These are phyloP conservation scores for Erinaceus europaeus DNA, from an alignment of 2,113 vertebrate genomes.

Conservation along the genomic window DNA sequence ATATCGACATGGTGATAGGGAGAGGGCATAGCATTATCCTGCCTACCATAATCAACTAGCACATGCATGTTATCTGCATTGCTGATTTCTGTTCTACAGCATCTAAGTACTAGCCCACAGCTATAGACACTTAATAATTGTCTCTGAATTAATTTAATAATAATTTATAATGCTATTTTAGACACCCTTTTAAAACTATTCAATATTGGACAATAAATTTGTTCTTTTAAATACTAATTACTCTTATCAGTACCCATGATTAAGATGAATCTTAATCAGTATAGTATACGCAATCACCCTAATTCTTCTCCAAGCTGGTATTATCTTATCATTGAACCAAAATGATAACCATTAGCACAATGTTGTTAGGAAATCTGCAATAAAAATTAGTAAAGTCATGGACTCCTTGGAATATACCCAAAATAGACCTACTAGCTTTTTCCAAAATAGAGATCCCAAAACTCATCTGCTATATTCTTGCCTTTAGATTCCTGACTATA, in stretches of 20 bases:
- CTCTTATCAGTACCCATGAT: neutral
- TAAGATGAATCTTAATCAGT: neutral
- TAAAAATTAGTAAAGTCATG: too few relatives aligned
- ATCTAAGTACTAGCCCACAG: neutral
- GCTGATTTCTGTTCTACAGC: neutral
- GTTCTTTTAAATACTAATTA: neutral
- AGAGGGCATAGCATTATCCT: neutral
- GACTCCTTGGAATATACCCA: too few relatives aligned
- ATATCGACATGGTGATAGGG: neutral
- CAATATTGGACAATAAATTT: neutral
- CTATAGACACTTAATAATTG: neutral
- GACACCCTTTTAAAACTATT: neutral
- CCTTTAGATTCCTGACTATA: too few relatives aligned
- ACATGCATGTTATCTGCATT: neutral
- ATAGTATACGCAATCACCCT: neutral
- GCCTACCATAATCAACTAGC: neutral
- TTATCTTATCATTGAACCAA: neutral
- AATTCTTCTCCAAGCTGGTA: neutral
- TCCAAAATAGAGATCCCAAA: too few relatives aligned
- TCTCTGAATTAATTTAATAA: constrained; percentile 12
- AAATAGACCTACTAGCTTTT: too few relatives aligned
- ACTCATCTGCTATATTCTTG: too few relatives aligned
- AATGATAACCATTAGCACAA: neutral
- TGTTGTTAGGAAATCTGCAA: neutral
- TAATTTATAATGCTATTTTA: neutral